Base-by-base conservation (phyloP, 2,797 vertebrate species). In the Cynodonichthys magdalenae region DNA sequence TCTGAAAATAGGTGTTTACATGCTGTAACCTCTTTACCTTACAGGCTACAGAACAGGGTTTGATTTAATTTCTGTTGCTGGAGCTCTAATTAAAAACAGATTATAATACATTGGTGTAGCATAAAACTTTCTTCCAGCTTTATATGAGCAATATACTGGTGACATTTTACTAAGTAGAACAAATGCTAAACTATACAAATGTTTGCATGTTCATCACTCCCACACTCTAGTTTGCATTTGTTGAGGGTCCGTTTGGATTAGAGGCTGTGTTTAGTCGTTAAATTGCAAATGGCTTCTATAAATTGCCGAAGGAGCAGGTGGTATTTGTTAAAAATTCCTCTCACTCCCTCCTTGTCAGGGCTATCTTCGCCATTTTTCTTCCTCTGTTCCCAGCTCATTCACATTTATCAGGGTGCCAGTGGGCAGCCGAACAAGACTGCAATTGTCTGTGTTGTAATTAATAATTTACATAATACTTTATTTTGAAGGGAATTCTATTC, bases 401-500 rank as follows among this genome's bases (percentile, higher is more conserved):
- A 86, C 84, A 89, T 91, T 85, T 82, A 80, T 84, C 67, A 12
- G 44, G 62, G 74, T 61, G 84, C 82, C 80, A 86, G 57, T 79
- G 81, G 79, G 85, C 80, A 89, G 74, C 78, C 27, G 82, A 90
- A 79, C 76, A 80, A 84, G 79, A 88, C 89, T 87, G 81, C 83
- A 71, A 85, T 88, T 69, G 81, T 89, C 80, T 84, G 66, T 62
- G 71, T 64, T 68, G 71, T 89, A 89, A 90, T 93, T 87, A 90
- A 91, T 92, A 87, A 92, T 92, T 93, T 83, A 90, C 87, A 88
- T 90, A 86, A 89, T 90, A 79, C 87, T 88, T 90, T 46, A 83
- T 86, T 89, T 79, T 66, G 57, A 73, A 46, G 84, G 82, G 86
- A 86, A 83, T 90, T 87, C 71, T 84, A 77, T 81, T 77, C 84